A percentile compares a stretch with the other conserved stretches of the same genome.
Evolutionary conservation across 2,888 invertebrate species (phyloP).

Genomic region (Sinelater perroti): DNA sequence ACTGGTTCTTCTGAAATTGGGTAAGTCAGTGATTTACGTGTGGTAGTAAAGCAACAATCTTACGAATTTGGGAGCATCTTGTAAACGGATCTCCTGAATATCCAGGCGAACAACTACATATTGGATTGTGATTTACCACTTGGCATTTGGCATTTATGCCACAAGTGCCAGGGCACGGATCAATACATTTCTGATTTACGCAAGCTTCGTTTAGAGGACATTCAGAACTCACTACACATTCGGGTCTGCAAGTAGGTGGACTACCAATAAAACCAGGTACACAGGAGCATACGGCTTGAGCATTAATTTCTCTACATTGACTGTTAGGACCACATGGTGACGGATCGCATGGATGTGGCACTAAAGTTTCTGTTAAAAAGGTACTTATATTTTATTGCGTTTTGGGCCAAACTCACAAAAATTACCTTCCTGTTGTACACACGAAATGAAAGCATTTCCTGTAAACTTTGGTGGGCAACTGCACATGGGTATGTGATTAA

Average conservation of each 20-base stretch:
- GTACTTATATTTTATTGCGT: not conserved
- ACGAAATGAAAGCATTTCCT: conserved; percentile 78
- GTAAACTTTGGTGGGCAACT: conserved; percentile 74
- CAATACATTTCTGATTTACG: conserved; percentile 64
- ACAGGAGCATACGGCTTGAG: conserved; percentile 69
- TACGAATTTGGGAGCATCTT: conserved; percentile 61
- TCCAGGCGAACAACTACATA: conserved; percentile 73
- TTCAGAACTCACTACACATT: conserved; percentile 63
- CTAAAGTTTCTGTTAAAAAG: conserved; percentile 2
- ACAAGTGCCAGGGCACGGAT: conserved; percentile 65
- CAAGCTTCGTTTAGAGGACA: conserved; percentile 63
- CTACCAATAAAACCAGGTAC: conserved; percentile 61
- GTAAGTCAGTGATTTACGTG: not conserved
- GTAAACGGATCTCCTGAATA: conserved; percentile 77
- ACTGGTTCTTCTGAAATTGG: conserved; percentile 58
- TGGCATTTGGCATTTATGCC: conserved; percentile 69
- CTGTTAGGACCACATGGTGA: conserved; percentile 71
- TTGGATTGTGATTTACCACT: conserved; percentile 78
- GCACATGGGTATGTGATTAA: conserved; percentile 81
- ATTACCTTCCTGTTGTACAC: conserved; percentile 67
- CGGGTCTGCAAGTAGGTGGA: conserved; percentile 66
- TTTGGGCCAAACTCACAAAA: not conserved
- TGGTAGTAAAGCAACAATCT: conserved; percentile 24
- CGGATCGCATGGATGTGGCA: conserved; percentile 69
- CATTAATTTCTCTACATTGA: conserved; percentile 64